phyloP scores from a whole-genome alignment of 1,140 invertebrate genomes.

The Xylocopa sonorina region DNA sequence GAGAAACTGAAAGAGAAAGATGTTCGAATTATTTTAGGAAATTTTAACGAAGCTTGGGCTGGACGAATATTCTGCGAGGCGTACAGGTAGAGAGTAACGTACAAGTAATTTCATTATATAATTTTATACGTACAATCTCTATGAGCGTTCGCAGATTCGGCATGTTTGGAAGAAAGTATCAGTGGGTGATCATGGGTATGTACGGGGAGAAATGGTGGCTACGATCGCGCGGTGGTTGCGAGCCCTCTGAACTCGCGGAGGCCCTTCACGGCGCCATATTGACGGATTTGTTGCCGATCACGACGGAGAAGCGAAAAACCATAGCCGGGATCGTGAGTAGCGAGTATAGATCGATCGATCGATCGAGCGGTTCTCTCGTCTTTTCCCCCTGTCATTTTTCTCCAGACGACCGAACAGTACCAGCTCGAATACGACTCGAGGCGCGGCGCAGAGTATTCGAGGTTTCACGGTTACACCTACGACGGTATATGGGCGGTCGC shows the following conservation, averaged over 20 bases:
- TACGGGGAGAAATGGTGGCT: slow-evolving; percentile 92
- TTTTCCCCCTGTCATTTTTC: not conserved
- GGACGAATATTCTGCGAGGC: slow-evolving; percentile 97
- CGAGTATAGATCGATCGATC: not conserved
- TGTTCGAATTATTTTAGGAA: slow-evolving; percentile 97
- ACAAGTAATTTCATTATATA: no score
- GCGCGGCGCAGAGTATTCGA: slow-evolving; percentile 91
- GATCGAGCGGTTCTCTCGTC: not conserved
- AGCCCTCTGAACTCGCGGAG: slow-evolving; percentile 87
- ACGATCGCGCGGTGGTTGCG: slow-evolving; percentile 85
- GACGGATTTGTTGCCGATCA: slow-evolving; percentile 90
- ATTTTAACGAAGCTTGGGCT: slow-evolving; percentile 98
- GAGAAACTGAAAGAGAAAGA: slow-evolving; percentile 95
- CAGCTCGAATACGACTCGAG: slow-evolving; percentile 90
- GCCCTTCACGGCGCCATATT: slow-evolving; percentile 96
- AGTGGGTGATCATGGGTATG: slow-evolving; percentile 98
- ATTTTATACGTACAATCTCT: not conserved
- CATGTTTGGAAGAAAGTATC: slow-evolving; percentile 95
- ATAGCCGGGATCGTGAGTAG: slow-evolving; percentile 94
- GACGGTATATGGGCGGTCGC: slow-evolving; percentile 99
- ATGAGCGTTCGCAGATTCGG: slow-evolving; percentile 83
- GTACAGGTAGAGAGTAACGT: no score
- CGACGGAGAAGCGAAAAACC: slow-evolving; percentile 89
- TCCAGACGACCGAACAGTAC: slow-evolving; percentile 94
- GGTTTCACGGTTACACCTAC: slow-evolving; percentile 98